A percentile compares a stretch with the other conserved stretches of the same genome.
Evolutionary conservation across 2,888 invertebrate genomes (phyloP).

Genomic region (Andrena minutula): DNA sequence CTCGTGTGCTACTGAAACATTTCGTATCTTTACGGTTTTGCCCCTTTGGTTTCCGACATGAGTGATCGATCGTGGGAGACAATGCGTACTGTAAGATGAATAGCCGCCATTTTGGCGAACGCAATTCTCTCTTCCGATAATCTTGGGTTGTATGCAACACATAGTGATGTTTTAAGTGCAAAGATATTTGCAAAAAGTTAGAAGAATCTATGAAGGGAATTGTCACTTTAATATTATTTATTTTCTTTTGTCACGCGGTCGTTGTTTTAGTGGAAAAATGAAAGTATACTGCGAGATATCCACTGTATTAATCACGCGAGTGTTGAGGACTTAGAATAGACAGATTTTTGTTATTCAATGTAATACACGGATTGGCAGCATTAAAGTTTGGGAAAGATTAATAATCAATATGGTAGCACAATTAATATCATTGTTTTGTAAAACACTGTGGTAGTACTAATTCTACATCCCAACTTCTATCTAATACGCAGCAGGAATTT

Average conservation of each 20-base stretch:
- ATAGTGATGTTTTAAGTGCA: conserved; percentile 14
- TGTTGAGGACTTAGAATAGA: background rate
- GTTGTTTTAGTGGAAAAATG: background rate
- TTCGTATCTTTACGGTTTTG: background rate
- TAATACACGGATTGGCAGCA: background rate
- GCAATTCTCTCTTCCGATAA: conserved; percentile 12
- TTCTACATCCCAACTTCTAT: conserved; percentile 68
- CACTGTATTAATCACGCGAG: background rate
- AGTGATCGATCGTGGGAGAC: conserved; percentile 36
- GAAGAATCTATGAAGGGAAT: background rate
- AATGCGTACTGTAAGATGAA: conserved; percentile 35
- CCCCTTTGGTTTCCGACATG: background rate
- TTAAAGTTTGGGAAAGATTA: background rate
- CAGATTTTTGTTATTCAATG: background rate
- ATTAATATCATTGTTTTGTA: background rate
- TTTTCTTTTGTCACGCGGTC: background rate
- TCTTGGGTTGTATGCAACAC: conserved; percentile 4
- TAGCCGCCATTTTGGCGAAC: conserved; percentile 72
- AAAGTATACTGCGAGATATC: background rate
- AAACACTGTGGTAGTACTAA: background rate
- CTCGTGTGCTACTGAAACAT: background rate
- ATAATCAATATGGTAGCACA: background rate
- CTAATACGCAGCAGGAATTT: conserved; percentile 63
- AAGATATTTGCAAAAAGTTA: background rate
- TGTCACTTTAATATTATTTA: too few relatives aligned